Base-by-base conservation (phyloP, 2,113 vertebrate genomes). In the Coreoperca whiteheadi region DNA sequence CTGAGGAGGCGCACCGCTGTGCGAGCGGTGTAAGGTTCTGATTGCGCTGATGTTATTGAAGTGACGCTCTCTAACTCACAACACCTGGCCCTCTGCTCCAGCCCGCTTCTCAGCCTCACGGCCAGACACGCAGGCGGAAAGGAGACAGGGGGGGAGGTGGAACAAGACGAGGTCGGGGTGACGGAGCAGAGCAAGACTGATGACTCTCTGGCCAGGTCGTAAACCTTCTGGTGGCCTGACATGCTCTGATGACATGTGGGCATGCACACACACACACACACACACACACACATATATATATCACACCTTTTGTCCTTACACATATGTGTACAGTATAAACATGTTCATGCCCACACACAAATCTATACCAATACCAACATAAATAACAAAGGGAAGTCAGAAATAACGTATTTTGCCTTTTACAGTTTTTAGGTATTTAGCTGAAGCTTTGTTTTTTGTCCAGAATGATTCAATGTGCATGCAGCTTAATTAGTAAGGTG, bases 21-120 rank as follows among this genome's bases (percentile, higher is more conserved):
- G 89, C 10, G 53, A 76, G 70, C 70, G 41, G 57, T 82, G 86
- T 84, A 79, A 43, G 66, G 72, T 82, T 92, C 86, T 90, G 91
- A 93, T 86, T 89, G 85, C 85, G 69, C 59, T 53, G 71, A 85
- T 85, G 86, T 82, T 89, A 74, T 85, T 81, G 83, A 77, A 81
- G 88, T 78, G 82, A 90, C 68, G 60, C 60, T 54, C 70, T 74
- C 80, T 91, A 91, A 91, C 87, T 89, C 84, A 43, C 82, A 90
- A 87, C 89, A 93, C 87, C 91, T 93, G 91, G 87, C 80, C 71
- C 79, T 84, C 74, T 25, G 60, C 74, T 77, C 65, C 66, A 9
- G 30, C 11, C 57, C 25, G 50, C 39, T 39, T 53, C 41, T 16
- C 25, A 18, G 61, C 60, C 50, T 23, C 28, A 18, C 57, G 1